Conservation (phyloP, 2,797 vertebrate genomes). For the Dipus sagitta region DNA sequence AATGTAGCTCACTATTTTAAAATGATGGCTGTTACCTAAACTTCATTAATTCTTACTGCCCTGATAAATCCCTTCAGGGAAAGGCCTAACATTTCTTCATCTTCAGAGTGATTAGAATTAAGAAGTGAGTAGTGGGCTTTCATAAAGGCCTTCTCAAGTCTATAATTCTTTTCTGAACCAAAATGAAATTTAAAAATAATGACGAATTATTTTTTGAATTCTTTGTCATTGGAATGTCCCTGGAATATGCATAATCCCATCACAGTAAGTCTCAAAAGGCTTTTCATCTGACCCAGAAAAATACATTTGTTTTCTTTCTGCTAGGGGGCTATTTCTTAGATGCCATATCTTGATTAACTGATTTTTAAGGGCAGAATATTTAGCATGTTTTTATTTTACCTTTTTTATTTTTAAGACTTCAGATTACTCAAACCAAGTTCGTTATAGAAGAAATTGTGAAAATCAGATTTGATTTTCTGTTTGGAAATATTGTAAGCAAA, state of each 20-base stretch:
- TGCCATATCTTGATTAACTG: background rate
- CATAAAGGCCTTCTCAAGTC: slow-evolving; percentile 12
- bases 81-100: slow-evolving; percentile 42
- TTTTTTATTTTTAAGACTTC: slow-evolving; percentile 39
- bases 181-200: slow-evolving; percentile 32
- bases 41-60: slow-evolving; percentile 51
- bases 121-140: background rate
- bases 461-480: slow-evolving; percentile 39
- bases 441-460: slow-evolving; percentile 4
- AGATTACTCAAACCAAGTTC: slow-evolving; percentile 23
- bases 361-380: background rate
- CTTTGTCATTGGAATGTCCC: slow-evolving; percentile 46
- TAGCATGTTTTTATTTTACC: slow-evolving; percentile 15
- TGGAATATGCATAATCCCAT: slow-evolving; percentile 37
- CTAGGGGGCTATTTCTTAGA: slow-evolving; percentile 9
- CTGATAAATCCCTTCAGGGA: background rate
- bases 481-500: slow-evolving; percentile 49
- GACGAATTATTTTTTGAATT: slow-evolving; percentile 28
- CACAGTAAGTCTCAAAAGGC: background rate
- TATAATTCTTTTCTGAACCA: slow-evolving; percentile 26
- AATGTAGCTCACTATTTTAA: slow-evolving; percentile 13
- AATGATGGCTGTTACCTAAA: slow-evolving; percentile 43
- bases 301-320: background rate
- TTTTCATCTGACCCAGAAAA: background rate
- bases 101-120: background rate